phyloP scores from a whole-genome alignment of 1,140 invertebrate species.

The Drosophila burlai region DNA sequence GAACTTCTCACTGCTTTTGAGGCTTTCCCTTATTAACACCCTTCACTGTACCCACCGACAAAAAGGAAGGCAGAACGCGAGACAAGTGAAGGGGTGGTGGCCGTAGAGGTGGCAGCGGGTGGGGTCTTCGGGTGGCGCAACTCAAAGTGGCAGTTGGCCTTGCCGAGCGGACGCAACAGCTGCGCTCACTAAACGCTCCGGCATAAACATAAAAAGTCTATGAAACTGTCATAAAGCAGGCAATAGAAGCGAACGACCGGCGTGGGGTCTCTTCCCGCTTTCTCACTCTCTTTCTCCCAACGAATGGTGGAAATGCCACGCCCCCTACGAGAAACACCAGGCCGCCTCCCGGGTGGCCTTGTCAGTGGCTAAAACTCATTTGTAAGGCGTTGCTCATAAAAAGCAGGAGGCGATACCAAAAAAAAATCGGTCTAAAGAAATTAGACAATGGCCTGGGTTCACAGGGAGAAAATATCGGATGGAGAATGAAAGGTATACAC shows the following conservation, averaged over 20 bases:
- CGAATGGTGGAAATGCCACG: slow-evolving; percentile 22
- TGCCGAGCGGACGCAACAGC: slow-evolving; percentile 70
- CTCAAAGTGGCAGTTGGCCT: slow-evolving; percentile 57
- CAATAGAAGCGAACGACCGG: slow-evolving; percentile 80
- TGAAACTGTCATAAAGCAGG: slow-evolving; percentile 83
- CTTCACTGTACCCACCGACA: slow-evolving; percentile 27
- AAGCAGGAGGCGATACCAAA: slow-evolving; percentile 39
- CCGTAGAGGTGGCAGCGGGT: not conserved
- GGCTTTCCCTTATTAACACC: not conserved
- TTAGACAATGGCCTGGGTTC: slow-evolving; percentile 35
- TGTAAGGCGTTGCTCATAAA: slow-evolving; percentile 75
- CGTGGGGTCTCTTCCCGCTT: slow-evolving; percentile 18
- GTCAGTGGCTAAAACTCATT: slow-evolving; percentile 74
- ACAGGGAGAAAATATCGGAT: slow-evolving; percentile 14
- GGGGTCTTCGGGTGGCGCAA: slow-evolving; percentile 19
- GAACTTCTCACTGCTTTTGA: not conserved
- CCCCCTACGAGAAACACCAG: slow-evolving; percentile 4
- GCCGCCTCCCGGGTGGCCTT: slow-evolving; percentile 63
- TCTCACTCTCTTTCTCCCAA: not conserved
- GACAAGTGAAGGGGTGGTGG: slow-evolving; percentile 17
- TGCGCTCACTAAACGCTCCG: slow-evolving; percentile 78
- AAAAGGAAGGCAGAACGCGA: not conserved
- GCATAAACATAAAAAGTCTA: slow-evolving; percentile 83
- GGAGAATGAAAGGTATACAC: not conserved
- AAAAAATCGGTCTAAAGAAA: slow-evolving; percentile 58